Conservation (phyloP, 2,888 invertebrate species). For the Tetranychus truncatus region DNA sequence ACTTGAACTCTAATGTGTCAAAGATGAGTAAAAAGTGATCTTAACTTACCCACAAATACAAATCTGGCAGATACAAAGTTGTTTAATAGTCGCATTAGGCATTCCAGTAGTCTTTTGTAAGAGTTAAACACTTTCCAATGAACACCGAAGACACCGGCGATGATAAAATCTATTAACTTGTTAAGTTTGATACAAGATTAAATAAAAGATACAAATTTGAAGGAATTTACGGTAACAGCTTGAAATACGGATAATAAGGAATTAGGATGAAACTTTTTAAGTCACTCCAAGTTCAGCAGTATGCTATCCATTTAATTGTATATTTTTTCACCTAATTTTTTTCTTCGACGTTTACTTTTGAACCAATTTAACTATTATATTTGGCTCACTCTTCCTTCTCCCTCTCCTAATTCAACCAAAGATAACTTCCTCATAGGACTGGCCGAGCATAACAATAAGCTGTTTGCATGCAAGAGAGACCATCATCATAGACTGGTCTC, state of each 20-base stretch:
- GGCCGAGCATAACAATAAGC: background rate
- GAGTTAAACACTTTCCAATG: background rate
- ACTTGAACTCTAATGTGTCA: too few relatives aligned
- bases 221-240: too few relatives aligned
- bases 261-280: background rate
- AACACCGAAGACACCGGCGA: background rate
- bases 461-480: background rate
- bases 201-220: too few relatives aligned
- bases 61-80: conserved; percentile 9
- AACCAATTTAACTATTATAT: background rate
- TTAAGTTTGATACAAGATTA: too few relatives aligned
- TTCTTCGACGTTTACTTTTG: background rate
- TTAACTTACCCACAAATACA: conserved; percentile 10
- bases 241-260: too few relatives aligned
- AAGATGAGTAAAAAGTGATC: background rate
- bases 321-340: background rate
- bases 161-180: background rate
- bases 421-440: background rate
- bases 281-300: background rate
- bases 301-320: background rate
- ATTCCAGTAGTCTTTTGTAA: background rate
- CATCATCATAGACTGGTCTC: background rate
- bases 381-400: background rate
- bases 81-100: background rate
- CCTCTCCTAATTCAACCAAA: background rate